Base-by-base conservation (phyloP, 2,888 invertebrate species). In the Oxytorus armatus region DNA sequence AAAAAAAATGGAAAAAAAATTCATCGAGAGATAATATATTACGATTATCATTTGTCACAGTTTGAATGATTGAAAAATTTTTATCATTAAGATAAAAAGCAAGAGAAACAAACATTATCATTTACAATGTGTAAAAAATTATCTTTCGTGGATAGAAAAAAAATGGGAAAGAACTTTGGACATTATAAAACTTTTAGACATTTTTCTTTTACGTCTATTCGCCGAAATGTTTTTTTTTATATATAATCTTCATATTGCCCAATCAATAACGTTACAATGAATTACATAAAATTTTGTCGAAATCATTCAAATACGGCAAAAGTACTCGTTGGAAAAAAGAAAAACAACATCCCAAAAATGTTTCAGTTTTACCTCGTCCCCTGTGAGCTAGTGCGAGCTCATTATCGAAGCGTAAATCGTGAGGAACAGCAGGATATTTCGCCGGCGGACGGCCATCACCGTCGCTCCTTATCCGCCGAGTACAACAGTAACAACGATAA, bases 291-390 rank as follows among this genome's bases (percentile, higher is more conserved):
- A 14, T 16, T 18, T 1, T 1, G 1, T 18, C n/a, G 14, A 23
- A 59, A 21, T 11, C 29, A 5, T 29, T 3, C 18, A 39, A 33
- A 4, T 1, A n/a, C 8, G 0, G 7, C 5, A 23, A 39, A 14
- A n/a, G 3, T 42, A 42, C 10, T 42, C 11, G 10, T 14, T 25
- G 53, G 8, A 55, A 55, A 33, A 29, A 18, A 39, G n/a, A n/a
- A 29, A 66, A 23, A 25, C 47, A 33, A 65, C 10, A 7, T 3
- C 18, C 36, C 21, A 0, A 11, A 16, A 33, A 44, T 70, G n/a
- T 79, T 82, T 33, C 66, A 85, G 85, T 49, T 84, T 0, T 83
- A 82, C 51, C 75, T 85, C 68, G 81, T 87, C 5, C 85, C 86
- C 18, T 87, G 87, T 47, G 86, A 85, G 5, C 53, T 86, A 1